phyloP scores from a whole-genome alignment of 2,888 invertebrate genomes.

The Leptinotarsa juncta region DNA sequence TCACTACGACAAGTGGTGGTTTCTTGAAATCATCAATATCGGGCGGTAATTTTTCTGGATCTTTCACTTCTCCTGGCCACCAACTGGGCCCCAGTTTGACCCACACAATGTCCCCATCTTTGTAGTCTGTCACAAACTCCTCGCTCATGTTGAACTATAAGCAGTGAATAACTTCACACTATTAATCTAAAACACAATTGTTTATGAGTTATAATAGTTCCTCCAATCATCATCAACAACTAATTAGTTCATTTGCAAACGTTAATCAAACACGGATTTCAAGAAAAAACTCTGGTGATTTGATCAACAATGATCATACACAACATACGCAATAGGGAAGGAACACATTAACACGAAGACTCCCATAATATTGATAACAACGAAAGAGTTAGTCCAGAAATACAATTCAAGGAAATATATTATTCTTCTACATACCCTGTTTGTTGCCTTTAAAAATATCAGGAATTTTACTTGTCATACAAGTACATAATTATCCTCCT shows the following conservation, averaged over 20 bases:
- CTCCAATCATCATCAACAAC: background rate
- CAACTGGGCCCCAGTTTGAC: slow-evolving; percentile 83
- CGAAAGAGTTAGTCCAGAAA: background rate
- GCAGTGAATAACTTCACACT: slow-evolving; percentile 18
- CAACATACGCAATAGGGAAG: slow-evolving; percentile 25
- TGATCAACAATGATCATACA: slow-evolving; percentile 23
- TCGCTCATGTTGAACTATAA: slow-evolving; percentile 73
- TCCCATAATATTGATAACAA: background rate
- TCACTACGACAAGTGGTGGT: slow-evolving; percentile 83
- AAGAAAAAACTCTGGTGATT: background rate
- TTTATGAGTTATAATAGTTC: background rate
- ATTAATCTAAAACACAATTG: slow-evolving; percentile 26
- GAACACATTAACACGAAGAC: background rate
- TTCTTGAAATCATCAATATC: slow-evolving; percentile 76
- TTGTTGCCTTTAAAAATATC: slow-evolving; percentile 56
- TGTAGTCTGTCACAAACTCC: slow-evolving; percentile 71
- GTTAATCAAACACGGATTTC: background rate
- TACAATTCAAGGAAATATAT: slow-evolving; percentile 12
- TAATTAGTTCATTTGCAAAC: slow-evolving; percentile 5
- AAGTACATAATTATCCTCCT: slow-evolving; percentile 64
- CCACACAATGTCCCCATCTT: slow-evolving; percentile 86
- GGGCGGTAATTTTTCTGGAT: slow-evolving; percentile 73
- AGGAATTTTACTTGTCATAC: slow-evolving; percentile 63
- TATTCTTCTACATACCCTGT: slow-evolving; percentile 43
- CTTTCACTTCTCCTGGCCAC: slow-evolving; percentile 87